Evolutionary conservation across 2,113 vertebrate species (phyloP).

Genomic region (Fregata magnificens): DNA sequence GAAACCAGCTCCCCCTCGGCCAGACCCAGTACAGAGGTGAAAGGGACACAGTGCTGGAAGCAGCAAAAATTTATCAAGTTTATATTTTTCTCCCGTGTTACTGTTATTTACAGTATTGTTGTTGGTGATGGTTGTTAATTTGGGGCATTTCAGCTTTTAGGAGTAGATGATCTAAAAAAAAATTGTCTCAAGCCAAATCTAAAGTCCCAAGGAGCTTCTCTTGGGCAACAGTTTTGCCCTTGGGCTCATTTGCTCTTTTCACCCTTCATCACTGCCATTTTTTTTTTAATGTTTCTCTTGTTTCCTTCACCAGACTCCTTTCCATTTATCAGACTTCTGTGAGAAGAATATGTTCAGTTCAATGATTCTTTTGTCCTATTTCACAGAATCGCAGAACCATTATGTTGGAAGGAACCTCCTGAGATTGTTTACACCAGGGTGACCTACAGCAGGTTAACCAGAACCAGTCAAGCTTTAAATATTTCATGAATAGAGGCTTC

Average conservation of each 20-base stretch:
- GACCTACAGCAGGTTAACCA: neutral
- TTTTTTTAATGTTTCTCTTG: neutral
- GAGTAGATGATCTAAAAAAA: neutral
- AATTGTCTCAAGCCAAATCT: neutral
- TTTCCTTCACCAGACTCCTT: neutral
- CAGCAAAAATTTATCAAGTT: neutral
- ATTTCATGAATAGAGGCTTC: neutral
- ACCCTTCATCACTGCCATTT: neutral
- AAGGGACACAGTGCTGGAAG: neutral
- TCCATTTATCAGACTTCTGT: neutral
- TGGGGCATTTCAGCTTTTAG: neutral
- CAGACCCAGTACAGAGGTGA: no score
- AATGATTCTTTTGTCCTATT: neutral
- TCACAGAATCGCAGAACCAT: neutral
- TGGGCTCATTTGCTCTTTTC: neutral
- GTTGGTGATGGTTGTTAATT: neutral
- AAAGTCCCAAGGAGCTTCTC: neutral
- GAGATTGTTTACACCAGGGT: neutral
- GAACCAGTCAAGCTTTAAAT: neutral
- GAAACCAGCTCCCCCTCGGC: no score
- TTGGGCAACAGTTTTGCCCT: neutral
- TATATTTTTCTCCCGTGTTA: neutral
- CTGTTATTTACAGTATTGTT: neutral
- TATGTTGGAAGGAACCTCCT: neutral
- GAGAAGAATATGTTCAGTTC: neutral